Evolutionary conservation across 2,797 vertebrate genomes (phyloP).

Genomic region (Nothura maculosa): DNA sequence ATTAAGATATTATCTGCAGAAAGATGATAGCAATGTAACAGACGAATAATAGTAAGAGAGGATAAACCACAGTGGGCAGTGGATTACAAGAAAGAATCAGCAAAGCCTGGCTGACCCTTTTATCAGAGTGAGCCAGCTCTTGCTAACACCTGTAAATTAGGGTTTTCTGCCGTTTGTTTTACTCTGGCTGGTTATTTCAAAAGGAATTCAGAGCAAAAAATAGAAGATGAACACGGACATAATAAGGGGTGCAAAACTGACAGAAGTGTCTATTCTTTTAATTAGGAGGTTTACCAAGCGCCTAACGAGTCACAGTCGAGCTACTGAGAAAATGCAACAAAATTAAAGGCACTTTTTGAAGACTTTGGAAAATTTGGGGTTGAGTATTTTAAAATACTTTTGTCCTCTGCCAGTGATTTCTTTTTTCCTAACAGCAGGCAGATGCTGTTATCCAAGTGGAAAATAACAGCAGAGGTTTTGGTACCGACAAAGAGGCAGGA

Average conservation of each 20-base stretch:
- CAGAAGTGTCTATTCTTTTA: not conserved
- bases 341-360: slow-evolving; percentile 26
- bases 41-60: not conserved
- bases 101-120: slow-evolving; percentile 12
- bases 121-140: not conserved
- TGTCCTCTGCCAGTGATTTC: not conserved
- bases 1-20: slow-evolving; percentile 27
- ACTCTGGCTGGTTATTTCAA: not conserved
- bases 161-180: not conserved
- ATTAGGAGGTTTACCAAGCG: not conserved
- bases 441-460: not conserved
- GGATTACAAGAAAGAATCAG: slow-evolving; percentile 6
- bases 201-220: slow-evolving; percentile 21
- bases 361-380: not conserved
- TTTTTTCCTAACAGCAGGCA: not conserved
- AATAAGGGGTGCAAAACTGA: not conserved
- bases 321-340: not conserved
- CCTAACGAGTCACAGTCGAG: not conserved
- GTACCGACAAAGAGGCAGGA: not conserved
- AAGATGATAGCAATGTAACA: slow-evolving; percentile 20
- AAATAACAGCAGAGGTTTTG: not conserved
- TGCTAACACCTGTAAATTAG: slow-evolving; percentile 8
- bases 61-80: slow-evolving; percentile 14
- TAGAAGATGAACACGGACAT: not conserved
- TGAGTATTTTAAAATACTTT: not conserved